These are phyloP conservation scores for Pseudochirops cupreus DNA, from an alignment of 2,797 vertebrate species.

Conservation along the genomic window DNA sequence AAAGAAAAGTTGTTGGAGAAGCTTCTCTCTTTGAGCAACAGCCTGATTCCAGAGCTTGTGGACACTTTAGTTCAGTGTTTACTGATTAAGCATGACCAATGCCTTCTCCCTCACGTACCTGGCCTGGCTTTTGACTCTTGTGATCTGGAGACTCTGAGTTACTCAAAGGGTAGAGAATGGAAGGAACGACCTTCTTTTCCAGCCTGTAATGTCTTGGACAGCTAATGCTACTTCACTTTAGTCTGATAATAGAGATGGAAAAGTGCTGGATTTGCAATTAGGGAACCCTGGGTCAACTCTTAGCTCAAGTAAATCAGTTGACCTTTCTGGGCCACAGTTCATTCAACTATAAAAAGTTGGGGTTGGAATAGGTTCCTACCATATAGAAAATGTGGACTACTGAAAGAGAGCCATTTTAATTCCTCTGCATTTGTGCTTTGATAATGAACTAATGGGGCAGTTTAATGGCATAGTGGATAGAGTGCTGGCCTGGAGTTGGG, in stretches of 20 bases:
- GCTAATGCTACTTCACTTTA: background rate
- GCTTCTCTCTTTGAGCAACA: background rate
- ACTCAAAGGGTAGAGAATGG: background rate
- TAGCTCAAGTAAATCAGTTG: background rate
- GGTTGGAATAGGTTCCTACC: background rate
- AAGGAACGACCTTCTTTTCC: background rate
- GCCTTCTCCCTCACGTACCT: background rate
- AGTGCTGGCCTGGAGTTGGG: too few relatives aligned
- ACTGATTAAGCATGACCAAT: background rate
- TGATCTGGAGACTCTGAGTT: background rate
- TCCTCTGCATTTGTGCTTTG: conserved; percentile 22
- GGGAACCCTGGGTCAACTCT: background rate
- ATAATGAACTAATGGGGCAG: background rate
- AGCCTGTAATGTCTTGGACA: background rate
- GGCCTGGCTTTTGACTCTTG: background rate
- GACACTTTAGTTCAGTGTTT: too few relatives aligned
- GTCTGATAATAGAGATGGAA: background rate
- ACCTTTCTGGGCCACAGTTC: background rate
- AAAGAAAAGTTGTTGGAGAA: background rate
- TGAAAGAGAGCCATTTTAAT: conserved; percentile 17
- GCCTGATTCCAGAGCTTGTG: background rate
- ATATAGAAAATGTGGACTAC: conserved; percentile 11
- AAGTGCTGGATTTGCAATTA: background rate
- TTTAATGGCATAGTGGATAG: too few relatives aligned
- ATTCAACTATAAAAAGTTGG: background rate